Evolutionary conservation across 1,140 invertebrate genomes (phyloP).

Genomic region (Leptoteleia sp.): DNA sequence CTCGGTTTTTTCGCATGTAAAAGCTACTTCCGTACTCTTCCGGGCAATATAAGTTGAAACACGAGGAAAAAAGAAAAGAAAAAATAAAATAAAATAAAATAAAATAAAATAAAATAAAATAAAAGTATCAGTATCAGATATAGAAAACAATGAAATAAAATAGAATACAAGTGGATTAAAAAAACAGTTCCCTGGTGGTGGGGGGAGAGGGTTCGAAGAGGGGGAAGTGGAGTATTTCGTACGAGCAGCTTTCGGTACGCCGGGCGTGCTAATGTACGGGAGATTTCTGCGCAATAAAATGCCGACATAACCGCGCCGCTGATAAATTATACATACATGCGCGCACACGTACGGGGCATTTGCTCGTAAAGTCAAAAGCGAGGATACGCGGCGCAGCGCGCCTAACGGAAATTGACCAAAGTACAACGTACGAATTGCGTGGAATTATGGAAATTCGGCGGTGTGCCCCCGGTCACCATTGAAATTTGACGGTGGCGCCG

Average conservation of each 20-base stretch:
- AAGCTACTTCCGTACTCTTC: background rate
- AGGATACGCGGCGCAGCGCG: slow-evolving; percentile 29
- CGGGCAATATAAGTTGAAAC: slow-evolving; percentile 12
- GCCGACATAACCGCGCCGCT: slow-evolving; percentile 25
- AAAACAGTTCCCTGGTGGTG: no score
- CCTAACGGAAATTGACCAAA: slow-evolving; percentile 66
- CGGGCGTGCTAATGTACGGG: slow-evolving; percentile 41
- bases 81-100: no score
- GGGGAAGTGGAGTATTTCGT: slow-evolving; percentile 22
- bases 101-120: no score
- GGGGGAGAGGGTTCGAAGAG: no score
- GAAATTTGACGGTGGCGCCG: slow-evolving; percentile 46
- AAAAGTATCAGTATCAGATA: no score
- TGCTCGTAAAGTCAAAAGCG: slow-evolving; percentile 42
- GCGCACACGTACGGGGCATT: slow-evolving; percentile 52
- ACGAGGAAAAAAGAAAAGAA: slow-evolving; percentile 9
- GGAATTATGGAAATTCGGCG: slow-evolving; percentile 65
- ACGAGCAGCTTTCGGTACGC: slow-evolving; percentile 38
- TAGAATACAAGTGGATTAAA: no score
- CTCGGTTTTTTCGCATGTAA: slow-evolving; percentile 5
- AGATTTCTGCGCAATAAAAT: slow-evolving; percentile 58
- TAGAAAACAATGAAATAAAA: no score
- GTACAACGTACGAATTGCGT: slow-evolving; percentile 62
- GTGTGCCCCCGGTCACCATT: slow-evolving; percentile 13
- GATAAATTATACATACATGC: slow-evolving; percentile 64